phyloP scores from a whole-genome alignment of 2,888 invertebrate species.

The Epicampocera succincta region DNA sequence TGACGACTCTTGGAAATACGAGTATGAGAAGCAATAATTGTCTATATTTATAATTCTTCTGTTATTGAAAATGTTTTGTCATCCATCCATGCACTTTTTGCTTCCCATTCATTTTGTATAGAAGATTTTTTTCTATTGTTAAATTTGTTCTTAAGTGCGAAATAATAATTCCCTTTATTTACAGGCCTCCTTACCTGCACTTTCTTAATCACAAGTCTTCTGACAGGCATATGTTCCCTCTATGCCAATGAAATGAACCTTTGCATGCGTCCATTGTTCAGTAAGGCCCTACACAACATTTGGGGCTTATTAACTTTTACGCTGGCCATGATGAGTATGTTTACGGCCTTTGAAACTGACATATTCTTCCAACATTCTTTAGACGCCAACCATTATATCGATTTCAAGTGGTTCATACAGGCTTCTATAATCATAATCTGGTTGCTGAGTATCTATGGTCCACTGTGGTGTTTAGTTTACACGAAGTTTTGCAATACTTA shows the following conservation, averaged over 20 bases:
- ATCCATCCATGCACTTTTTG: no score
- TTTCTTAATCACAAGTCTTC: constrained; percentile 68
- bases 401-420: constrained; percentile 69
- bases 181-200: constrained; percentile 72
- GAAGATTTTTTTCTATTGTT: neutral
- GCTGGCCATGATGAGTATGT: constrained; percentile 71
- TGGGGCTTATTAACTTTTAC: constrained; percentile 71
- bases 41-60: no score
- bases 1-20: no score
- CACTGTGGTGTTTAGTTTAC: constrained; percentile 70
- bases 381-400: constrained; percentile 66
- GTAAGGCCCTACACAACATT: constrained; percentile 71
- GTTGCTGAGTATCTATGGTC: constrained; percentile 71
- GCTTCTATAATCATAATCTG: constrained; percentile 63
- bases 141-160: neutral
- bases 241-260: constrained; percentile 70
- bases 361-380: constrained; percentile 70
- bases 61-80: no score
- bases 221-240: constrained; percentile 71
- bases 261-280: constrained; percentile 70
- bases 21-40: no score
- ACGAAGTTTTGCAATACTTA: constrained; percentile 67
- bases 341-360: constrained; percentile 72
- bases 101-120: no score
- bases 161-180: constrained; percentile 8